A percentile compares a stretch with the other conserved stretches of the same genome.
These are phyloP conservation scores for Arrhamphus sclerolepis DNA, from an alignment of 2,797 vertebrate genomes.

Conservation along the genomic window DNA sequence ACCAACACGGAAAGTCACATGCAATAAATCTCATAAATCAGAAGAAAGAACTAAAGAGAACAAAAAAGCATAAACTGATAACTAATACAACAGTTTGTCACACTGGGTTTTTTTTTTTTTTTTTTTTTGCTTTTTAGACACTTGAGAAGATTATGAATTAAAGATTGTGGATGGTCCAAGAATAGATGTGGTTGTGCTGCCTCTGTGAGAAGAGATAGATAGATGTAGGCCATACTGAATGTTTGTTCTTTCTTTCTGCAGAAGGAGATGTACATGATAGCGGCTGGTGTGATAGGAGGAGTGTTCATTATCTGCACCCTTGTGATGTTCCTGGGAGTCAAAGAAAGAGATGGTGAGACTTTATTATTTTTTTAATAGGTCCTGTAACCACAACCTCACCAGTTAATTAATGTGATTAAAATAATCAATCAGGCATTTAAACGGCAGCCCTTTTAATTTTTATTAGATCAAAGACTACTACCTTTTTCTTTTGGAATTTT, in stretches of 20 bases:
- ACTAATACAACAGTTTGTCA: neutral
- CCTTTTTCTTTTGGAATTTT: no score
- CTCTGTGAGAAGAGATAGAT: conserved; percentile 34
- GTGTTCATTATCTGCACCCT: conserved; percentile 88
- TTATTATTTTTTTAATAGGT: neutral
- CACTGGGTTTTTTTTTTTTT: no score
- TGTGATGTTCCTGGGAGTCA: conserved; percentile 91
- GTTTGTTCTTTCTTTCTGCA: conserved; percentile 67
- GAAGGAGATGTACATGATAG: conserved; percentile 91
- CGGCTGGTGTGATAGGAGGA: conserved; percentile 87
- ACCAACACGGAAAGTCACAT: neutral
- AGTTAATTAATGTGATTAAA: neutral
- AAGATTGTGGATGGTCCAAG: conserved; percentile 55
- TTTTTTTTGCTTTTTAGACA: conserved; percentile 38
- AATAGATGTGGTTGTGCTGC: conserved; percentile 44
- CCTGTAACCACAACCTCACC: neutral
- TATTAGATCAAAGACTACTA: no score
- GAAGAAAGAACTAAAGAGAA: neutral
- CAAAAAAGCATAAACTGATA: neutral
- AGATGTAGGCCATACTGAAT: conserved; percentile 17
- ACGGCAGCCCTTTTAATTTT: no score
- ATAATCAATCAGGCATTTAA: neutral
- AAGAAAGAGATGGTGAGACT: conserved; percentile 90
- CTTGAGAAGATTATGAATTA: conserved; percentile 61
- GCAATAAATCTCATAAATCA: conserved; percentile 11